Conservation (phyloP, 2,888 invertebrate species). For the Drosophila paramelanica region DNA sequence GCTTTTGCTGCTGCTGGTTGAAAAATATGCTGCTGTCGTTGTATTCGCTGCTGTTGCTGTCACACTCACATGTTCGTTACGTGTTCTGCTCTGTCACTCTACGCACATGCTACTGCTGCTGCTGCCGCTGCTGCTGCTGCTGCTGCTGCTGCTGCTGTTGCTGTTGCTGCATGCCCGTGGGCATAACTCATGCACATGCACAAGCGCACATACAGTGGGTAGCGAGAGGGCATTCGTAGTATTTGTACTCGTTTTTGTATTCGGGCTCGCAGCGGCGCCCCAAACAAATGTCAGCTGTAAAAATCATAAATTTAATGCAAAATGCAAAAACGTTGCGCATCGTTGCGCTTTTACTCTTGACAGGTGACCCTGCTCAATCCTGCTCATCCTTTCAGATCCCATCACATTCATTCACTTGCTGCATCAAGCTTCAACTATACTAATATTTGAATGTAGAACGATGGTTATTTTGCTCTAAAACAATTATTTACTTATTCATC, state of each 20-base stretch:
- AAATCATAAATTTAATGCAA: conserved; percentile 81
- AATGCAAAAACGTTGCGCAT: conserved; percentile 80
- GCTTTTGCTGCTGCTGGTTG: conserved; percentile 45
- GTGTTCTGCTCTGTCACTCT: conserved; percentile 68
- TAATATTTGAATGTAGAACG: background rate
- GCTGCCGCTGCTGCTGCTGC: too few relatives aligned
- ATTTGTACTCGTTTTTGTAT: conserved; percentile 19
- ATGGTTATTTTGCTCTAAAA: conserved; percentile 19
- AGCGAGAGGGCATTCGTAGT: conserved; percentile 14
- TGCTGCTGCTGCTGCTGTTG: too few relatives aligned
- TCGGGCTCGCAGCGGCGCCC: conserved; percentile 65
- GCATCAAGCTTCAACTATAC: conserved; percentile 29
- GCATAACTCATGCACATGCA: conserved; percentile 47
- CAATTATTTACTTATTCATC: background rate
- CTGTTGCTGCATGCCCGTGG: conserved; percentile 18
- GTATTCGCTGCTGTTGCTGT: conserved; percentile 61
- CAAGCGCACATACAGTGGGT: conserved; percentile 8
- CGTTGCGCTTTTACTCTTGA: conserved; percentile 77
- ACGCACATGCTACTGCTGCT: conserved; percentile 52
- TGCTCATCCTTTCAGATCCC: background rate
- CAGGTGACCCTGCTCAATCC: conserved; percentile 53
- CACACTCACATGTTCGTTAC: conserved; percentile 59
- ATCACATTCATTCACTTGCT: background rate
- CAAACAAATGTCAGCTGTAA: conserved; percentile 81
- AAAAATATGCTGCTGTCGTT: conserved; percentile 74